These are phyloP conservation scores for Halcyon leucocephala DNA, from an alignment of 2,797 vertebrate species.

Conservation along the genomic window DNA sequence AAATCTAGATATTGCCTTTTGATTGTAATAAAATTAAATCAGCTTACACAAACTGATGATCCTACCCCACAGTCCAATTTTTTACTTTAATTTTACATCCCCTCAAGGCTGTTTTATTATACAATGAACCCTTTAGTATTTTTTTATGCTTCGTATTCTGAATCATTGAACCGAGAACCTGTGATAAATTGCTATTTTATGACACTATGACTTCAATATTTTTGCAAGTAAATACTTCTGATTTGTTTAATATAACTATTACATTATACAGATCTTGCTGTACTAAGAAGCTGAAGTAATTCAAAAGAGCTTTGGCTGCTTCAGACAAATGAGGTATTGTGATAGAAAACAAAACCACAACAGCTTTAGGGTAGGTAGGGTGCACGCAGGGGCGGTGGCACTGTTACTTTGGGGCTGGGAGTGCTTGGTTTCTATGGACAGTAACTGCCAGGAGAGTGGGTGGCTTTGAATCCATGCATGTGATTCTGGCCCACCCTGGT, in stretches of 20 bases:
- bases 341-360: background rate
- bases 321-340: background rate
- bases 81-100: background rate
- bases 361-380: background rate
- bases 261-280: background rate
- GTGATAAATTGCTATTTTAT: conserved; percentile 55
- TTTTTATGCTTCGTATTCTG: background rate
- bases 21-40: background rate
- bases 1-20: background rate
- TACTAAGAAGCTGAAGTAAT: background rate
- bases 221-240: conserved; percentile 54
- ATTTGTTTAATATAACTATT: conserved; percentile 58
- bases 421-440: background rate
- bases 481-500: background rate
- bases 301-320: background rate
- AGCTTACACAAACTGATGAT: background rate
- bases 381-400: background rate
- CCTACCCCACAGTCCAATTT: background rate
- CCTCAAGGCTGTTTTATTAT: background rate
- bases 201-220: conserved; percentile 59
- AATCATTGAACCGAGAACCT: conserved; percentile 28
- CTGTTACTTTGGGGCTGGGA: too few species aligned
- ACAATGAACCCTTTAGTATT: background rate
- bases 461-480: background rate
- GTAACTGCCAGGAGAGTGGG: background rate